A percentile compares a stretch with the other conserved stretches of the same genome.
Conservation (phyloP, 1,140 invertebrate genomes). For the Drosophila ananassae region DNA sequence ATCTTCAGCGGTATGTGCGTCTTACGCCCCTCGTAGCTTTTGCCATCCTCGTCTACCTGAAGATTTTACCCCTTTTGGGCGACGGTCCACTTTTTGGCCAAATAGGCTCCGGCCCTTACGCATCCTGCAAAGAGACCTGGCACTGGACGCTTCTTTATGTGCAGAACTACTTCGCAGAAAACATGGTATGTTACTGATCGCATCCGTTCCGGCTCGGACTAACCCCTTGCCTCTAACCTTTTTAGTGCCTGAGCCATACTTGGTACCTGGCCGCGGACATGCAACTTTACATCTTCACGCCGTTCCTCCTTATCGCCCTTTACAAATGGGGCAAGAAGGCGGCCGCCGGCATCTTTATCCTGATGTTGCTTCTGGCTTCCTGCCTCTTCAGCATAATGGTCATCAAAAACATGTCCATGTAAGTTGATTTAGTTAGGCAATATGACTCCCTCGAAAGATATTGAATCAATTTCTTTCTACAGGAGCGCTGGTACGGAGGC, state of each 20-base stretch:
- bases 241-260: constrained; percentile 93
- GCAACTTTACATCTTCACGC: constrained; percentile 91
- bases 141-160: constrained; percentile 58
- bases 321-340: constrained; percentile 85
- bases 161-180: constrained; percentile 55
- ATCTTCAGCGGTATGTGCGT: constrained; percentile 73
- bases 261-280: constrained; percentile 95
- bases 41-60: constrained; percentile 55
- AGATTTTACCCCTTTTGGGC: constrained; percentile 42
- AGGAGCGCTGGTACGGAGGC: not conserved
- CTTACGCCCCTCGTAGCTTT: constrained; percentile 63
- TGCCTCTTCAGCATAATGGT: constrained; percentile 61
- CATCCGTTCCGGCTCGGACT: too few species aligned
- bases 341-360: constrained; percentile 28
- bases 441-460: too few species aligned
- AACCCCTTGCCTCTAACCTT: not conserved
- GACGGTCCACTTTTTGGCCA: constrained; percentile 45
- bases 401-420: constrained; percentile 42
- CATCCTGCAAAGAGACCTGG: constrained; percentile 44
- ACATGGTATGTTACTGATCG: constrained; percentile 28
- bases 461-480: too few species aligned
- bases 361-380: constrained; percentile 39
- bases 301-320: constrained; percentile 88
- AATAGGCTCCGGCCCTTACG: constrained; percentile 61
- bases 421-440: constrained; percentile 5